These are phyloP conservation scores for Corvus cornix DNA, from an alignment of 2,113 vertebrate species.

Conservation along the genomic window DNA sequence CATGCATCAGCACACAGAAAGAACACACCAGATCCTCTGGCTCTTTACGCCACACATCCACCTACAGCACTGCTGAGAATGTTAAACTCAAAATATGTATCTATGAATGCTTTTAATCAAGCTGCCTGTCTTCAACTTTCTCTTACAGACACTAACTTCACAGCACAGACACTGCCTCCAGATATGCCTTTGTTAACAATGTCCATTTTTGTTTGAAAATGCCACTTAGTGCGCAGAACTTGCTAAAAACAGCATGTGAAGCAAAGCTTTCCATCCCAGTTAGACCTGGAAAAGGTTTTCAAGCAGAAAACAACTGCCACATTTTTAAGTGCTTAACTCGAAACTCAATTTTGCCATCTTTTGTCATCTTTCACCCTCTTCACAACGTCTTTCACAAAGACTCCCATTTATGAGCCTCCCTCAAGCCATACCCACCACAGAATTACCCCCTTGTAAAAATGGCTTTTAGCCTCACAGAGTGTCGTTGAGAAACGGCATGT, in stretches of 20 bases:
- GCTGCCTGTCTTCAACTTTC: not conserved
- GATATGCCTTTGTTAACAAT: not conserved
- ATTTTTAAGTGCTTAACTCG: not conserved
- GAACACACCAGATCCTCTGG: not conserved
- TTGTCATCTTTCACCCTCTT: not conserved
- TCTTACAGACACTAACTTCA: not conserved
- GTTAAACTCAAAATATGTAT: not conserved
- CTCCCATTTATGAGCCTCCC: not conserved
- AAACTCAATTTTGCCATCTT: not conserved
- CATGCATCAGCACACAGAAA: not conserved
- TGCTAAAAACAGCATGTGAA: accelerated
- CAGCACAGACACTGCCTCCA: not conserved
- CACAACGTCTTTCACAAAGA: not conserved
- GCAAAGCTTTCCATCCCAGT: not conserved
- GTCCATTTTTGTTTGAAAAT: not conserved
- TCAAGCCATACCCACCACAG: not conserved
- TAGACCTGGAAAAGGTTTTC: not conserved
- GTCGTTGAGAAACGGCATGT: not conserved
- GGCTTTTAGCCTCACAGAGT: accelerated
- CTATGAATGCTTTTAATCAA: not conserved
- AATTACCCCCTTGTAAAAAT: not conserved
- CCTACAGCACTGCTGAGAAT: not conserved
- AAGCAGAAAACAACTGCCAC: not conserved
- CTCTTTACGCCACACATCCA: not conserved
- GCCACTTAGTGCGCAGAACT: not conserved